Evolutionary conservation across 2,888 invertebrate genomes (phyloP).

Genomic region (Pegoplata infirma): DNA sequence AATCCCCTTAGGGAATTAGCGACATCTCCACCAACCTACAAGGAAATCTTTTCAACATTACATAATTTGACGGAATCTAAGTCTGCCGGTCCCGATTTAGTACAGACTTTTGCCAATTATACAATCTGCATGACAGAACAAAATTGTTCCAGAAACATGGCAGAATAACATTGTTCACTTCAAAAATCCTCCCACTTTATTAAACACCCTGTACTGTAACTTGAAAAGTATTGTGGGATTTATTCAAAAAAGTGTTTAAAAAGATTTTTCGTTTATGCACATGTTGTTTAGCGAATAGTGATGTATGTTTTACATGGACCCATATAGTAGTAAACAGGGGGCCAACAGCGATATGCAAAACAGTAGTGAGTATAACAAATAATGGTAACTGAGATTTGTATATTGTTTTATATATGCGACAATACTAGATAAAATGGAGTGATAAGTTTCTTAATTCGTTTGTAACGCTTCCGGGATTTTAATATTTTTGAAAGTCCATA

Average conservation of each 20-base stretch:
- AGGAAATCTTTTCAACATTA: too few species aligned
- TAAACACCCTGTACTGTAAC: too few species aligned
- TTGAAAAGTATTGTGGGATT: conserved; percentile 60
- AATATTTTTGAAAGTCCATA: too few species aligned
- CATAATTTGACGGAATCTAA: too few species aligned
- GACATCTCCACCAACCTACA: too few species aligned
- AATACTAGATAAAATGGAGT: neutral
- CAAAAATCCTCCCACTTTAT: too few species aligned
- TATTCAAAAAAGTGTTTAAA: conserved; percentile 55
- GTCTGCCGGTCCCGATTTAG: too few species aligned
- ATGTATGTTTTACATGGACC: conserved; percentile 51
- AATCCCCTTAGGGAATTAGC: too few species aligned
- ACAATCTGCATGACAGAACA: too few species aligned
- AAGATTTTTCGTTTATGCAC: conserved; percentile 24
- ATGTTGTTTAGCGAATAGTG: conserved; percentile 26
- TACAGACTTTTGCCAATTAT: too few species aligned
- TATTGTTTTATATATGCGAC: neutral
- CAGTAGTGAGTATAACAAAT: conserved; percentile 36
- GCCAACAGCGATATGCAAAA: conserved; percentile 58
- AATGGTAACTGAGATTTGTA: conserved; percentile 51
- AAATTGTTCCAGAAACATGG: too few species aligned
- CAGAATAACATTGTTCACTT: too few species aligned
- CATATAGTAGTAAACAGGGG: conserved; percentile 28
- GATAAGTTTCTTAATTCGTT: neutral
- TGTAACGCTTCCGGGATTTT: neutral